phyloP scores from a whole-genome alignment of 2,797 vertebrate species.

The Phyllotis vaccarum region DNA sequence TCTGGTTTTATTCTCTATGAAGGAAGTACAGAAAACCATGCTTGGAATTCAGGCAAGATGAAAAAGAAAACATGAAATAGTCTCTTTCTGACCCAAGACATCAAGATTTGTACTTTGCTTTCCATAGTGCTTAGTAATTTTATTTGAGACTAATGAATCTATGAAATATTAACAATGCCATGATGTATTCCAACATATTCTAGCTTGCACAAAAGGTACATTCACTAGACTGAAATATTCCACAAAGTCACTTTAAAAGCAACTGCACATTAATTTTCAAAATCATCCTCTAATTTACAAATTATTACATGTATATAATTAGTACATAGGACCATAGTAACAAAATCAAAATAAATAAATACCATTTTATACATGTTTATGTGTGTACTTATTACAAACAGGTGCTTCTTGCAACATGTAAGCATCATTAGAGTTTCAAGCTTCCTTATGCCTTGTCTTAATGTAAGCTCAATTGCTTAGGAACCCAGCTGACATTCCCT shows the following conservation, averaged over 20 bases:
- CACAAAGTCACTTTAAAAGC: constrained; percentile 9
- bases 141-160: not conserved
- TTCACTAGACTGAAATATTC: not conserved
- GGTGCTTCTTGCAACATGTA: not conserved
- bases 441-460: not conserved
- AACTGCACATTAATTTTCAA: not conserved
- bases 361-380: not conserved
- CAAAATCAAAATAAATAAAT: not conserved
- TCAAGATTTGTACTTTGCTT: not conserved
- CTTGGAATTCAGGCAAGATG: not conserved
- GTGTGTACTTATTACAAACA: not conserved
- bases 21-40: not conserved
- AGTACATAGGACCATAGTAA: not conserved
- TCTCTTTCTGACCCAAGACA: not conserved
- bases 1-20: fast-evolving
- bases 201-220: not conserved
- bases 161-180: not conserved
- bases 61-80: not conserved
- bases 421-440: not conserved
- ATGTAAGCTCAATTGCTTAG: not conserved
- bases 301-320: not conserved
- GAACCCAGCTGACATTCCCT: not conserved
- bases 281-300: not conserved
- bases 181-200: not conserved
- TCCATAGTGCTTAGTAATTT: not conserved